These are phyloP conservation scores for Tragulus kanchil DNA, from an alignment of 2,113 vertebrate genomes.

Conservation along the genomic window DNA sequence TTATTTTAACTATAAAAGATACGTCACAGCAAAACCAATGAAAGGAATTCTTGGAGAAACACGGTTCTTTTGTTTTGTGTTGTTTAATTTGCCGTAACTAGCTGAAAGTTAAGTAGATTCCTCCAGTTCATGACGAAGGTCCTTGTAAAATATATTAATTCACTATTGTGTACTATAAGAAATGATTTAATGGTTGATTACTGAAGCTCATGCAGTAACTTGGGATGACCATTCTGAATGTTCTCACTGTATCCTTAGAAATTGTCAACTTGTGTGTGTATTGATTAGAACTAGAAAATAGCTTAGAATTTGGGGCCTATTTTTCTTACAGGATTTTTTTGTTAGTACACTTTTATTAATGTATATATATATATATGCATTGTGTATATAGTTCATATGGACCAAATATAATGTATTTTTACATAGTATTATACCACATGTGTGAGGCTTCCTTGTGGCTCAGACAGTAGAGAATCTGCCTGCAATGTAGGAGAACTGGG, in stretches of 20 bases:
- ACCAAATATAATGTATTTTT: constrained; percentile 27
- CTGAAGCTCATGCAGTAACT: neutral
- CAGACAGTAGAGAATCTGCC: neutral
- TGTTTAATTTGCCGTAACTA: neutral
- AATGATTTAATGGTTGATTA: neutral
- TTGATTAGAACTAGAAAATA: neutral
- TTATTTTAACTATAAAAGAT: neutral
- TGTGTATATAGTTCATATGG: neutral
- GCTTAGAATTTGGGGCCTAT: neutral
- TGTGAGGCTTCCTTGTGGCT: neutral
- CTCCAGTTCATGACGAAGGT: neutral
- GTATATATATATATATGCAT: neutral
- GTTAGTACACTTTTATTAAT: neutral
- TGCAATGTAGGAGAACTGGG: neutral
- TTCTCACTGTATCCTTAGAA: neutral
- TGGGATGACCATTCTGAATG: constrained; percentile 7
- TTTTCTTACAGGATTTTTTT: constrained; percentile 20
- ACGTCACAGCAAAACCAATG: neutral
- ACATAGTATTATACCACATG: neutral
- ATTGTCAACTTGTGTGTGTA: neutral
- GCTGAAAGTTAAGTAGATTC: neutral
- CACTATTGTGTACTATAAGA: neutral
- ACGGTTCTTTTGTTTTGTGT: neutral
- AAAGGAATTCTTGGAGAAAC: neutral
- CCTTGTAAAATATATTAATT: constrained; percentile 11